Percentiles rank a stretch among this genome's conserved stretches.
Evolutionary conservation across 2,113 vertebrate genomes (phyloP).

Genomic region (Tyto alba): DNA sequence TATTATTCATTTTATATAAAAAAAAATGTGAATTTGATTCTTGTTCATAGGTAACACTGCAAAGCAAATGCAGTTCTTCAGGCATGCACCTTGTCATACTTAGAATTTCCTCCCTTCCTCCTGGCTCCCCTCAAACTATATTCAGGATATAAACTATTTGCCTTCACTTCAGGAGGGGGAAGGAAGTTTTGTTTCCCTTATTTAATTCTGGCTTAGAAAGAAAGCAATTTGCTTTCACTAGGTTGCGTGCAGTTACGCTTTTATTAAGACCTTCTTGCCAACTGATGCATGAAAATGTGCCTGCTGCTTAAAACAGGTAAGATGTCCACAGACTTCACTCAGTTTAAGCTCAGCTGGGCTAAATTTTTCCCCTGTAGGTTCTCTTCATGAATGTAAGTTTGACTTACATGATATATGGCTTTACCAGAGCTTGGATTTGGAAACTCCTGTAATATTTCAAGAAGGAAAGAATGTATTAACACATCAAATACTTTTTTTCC

Average conservation of each 20-base stretch:
- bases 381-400: not conserved
- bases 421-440: constrained; percentile 37
- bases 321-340: not conserved
- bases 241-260: not conserved
- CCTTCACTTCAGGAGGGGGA: not conserved
- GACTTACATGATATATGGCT: not conserved
- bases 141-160: not conserved
- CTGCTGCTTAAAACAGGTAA: constrained; percentile 72
- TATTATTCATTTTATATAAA: not conserved
- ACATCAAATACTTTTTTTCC: constrained; percentile 56
- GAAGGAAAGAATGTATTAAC: constrained; percentile 44
- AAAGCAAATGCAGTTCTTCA: not conserved
- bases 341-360: not conserved
- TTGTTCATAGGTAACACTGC: not conserved
- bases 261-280: constrained; percentile 16
- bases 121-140: not conserved
- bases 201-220: not conserved
- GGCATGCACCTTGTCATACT: not conserved
- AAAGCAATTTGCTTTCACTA: not conserved
- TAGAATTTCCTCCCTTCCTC: not conserved
- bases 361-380: constrained; percentile 48
- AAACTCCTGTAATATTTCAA: constrained; percentile 5
- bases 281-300: constrained; percentile 59
- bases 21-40: not conserved
- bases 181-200: constrained; percentile 11